Evolutionary conservation across 2,888 invertebrate genomes (phyloP).

Genomic region (Harpagoxenus sublaevis): DNA sequence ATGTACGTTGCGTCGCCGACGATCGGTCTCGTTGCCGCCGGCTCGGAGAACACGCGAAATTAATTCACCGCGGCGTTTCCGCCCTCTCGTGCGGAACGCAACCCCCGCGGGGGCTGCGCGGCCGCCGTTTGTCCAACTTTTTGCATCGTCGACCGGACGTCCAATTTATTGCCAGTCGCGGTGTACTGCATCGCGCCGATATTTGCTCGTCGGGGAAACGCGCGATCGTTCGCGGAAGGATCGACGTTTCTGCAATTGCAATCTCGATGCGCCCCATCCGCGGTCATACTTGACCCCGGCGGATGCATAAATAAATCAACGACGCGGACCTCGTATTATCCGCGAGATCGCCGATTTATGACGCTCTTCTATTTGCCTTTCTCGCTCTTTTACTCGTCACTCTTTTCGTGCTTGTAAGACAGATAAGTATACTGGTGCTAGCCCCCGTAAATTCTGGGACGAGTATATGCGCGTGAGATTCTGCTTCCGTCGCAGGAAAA

Average conservation of each 20-base stretch:
- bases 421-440: neutral
- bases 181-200: constrained; percentile 37
- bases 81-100: constrained; percentile 52
- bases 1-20: constrained; percentile 24
- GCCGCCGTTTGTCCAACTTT: constrained; percentile 56
- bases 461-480: neutral
- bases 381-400: neutral
- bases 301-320: constrained; percentile 54
- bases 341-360: constrained; percentile 20
- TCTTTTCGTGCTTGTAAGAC: neutral
- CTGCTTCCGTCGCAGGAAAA: neutral
- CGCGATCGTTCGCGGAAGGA: constrained; percentile 28
- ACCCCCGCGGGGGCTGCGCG: constrained; percentile 44
- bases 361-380: neutral
- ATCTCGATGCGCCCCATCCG: constrained; percentile 38
- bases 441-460: constrained; percentile 27
- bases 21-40: constrained; percentile 48
- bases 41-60: constrained; percentile 60
- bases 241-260: constrained; percentile 48
- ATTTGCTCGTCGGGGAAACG: constrained; percentile 42
- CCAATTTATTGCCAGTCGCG: constrained; percentile 47
- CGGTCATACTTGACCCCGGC: constrained; percentile 35
- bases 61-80: constrained; percentile 59
- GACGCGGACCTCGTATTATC: constrained; percentile 21
- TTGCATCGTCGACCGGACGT: constrained; percentile 53